Evolutionary conservation across 92 coral and sea anemone genomes (phyloP).

Genomic region (Palythoa heliodiscus): DNA sequence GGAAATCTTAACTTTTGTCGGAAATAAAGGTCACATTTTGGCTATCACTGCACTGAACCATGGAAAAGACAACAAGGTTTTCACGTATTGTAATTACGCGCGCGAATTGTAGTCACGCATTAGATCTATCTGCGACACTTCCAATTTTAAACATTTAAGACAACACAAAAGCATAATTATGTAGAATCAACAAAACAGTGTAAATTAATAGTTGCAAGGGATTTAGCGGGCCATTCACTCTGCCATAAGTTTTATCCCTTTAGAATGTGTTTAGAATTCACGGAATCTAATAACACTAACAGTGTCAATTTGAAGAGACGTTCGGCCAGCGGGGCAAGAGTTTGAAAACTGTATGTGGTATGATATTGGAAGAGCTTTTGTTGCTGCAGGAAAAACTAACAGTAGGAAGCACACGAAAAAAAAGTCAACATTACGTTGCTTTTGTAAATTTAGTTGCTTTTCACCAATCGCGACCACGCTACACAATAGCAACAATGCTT

Average conservation of each 20-base stretch:
- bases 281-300: constrained; percentile 41
- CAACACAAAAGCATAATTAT: constrained; percentile 45
- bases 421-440: constrained; percentile 57
- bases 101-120: constrained; percentile 37
- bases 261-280: constrained; percentile 34
- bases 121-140: constrained; percentile 27
- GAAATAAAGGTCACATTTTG: constrained; percentile 41
- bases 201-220: constrained; percentile 54
- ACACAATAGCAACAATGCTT: constrained; percentile 60
- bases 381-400: constrained; percentile 68
- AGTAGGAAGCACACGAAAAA: constrained; percentile 61
- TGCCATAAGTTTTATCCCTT: constrained; percentile 26
- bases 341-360: constrained; percentile 53
- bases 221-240: constrained; percentile 32
- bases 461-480: constrained; percentile 60
- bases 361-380: constrained; percentile 65
- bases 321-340: constrained; percentile 20
- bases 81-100: constrained; percentile 38
- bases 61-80: constrained; percentile 13
- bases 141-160: constrained; percentile 15
- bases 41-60: constrained; percentile 16
- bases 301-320: background rate
- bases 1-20: constrained; percentile 19
- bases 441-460: constrained; percentile 37
- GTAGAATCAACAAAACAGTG: constrained; percentile 62